Evolutionary conservation across 1,140 invertebrate genomes (phyloP), one percentile per base, ranked within the genome.

Genomic region (Macrocentrus cingulum): DNA sequence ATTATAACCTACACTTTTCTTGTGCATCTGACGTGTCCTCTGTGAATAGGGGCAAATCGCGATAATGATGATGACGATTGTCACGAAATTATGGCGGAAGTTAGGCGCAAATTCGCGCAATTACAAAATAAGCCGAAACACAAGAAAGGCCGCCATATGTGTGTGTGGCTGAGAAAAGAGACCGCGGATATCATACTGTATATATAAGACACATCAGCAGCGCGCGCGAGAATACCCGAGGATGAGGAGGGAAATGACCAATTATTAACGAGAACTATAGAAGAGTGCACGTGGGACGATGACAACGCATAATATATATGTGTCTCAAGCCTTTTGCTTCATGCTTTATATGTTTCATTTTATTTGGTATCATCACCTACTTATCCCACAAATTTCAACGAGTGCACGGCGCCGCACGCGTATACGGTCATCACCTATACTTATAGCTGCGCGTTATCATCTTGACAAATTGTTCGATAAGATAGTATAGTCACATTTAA

Each of bases 231-330:
- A n/a, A 16, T 39, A 44, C 22, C 2, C 16, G 20, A 34, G 15
- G 18, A 15, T 13, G 34, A 56, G 37, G 59, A 62, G 63, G 63
- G 63, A 64, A 64, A 62, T 64, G 56, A 51, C 53, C 63, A 64
- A 64, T 64, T 64, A 62, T 62, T 58, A 56, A 53, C 49, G 41
- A 56, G 46, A 42, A 36, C 42, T 55, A 29, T 23, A n/a, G n/a
- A n/a, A n/a, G 15, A 46, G 41, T 62, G 56, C 49, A 64, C 63
- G 63, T 64, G 60, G 63, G 63, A 20, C 36, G 62, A 45, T 20
- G 25, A 51, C 19, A 25, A 37, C 5, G 34, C 50, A 50, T 23
- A 19, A 25, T 39, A n/a, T 36, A 36, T 45, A 29, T 52, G 39
- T 42, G 41, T 22, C 50, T 34, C 36, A 32, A 42, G 7, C n/a